Base-by-base conservation (phyloP, 2,797 vertebrate genomes). In the Ptychadena robeensis region DNA sequence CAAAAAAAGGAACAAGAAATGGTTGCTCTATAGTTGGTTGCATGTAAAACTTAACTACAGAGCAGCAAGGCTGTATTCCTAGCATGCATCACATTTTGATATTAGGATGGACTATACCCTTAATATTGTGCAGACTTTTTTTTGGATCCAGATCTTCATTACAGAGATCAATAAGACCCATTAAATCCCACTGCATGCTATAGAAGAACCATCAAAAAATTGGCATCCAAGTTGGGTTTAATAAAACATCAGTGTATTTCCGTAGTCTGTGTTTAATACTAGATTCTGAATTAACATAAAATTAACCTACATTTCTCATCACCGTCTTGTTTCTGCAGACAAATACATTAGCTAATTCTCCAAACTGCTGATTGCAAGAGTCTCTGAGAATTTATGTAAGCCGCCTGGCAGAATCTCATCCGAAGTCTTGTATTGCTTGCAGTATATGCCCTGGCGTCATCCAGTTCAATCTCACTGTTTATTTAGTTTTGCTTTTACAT, bases 331-430 rank as follows among this genome's bases (percentile, higher is more conserved):
- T 80, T 35, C 30, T 72, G 59, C 35, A 65, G 40, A 74, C 40
- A 74, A 68, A 73, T 25, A 74, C 61, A 82, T 61, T 63, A 74
- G 80, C 57, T 76, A 82, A 76, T 69, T 76, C 53, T 69, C 53
- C 30, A 57, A 82, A 76, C 31, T 82, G 81, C 81, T 82, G 64
- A 82, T 82, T 63, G 35, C 31, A 38, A 63, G 37, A 59, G 14
- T 82, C 64, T 78, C 14, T 82, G 15, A 75, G 44, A 61, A 82
- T 75, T 75, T 75, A 82, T 82, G 72, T 59, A 31, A 61, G 9
- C 64, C 25, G 18, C 59, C 37, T 27, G 25, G 38, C 57, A 37
- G 34, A 82, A 76, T 63, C 61, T 75, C 35, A 40, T 11, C 64
- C 76, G 76, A 76, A 65, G 44, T 48, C 65, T 82, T 31, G 59